Evolutionary conservation across 1,140 invertebrate genomes (phyloP).

Genomic region (Lethrus apterus): DNA sequence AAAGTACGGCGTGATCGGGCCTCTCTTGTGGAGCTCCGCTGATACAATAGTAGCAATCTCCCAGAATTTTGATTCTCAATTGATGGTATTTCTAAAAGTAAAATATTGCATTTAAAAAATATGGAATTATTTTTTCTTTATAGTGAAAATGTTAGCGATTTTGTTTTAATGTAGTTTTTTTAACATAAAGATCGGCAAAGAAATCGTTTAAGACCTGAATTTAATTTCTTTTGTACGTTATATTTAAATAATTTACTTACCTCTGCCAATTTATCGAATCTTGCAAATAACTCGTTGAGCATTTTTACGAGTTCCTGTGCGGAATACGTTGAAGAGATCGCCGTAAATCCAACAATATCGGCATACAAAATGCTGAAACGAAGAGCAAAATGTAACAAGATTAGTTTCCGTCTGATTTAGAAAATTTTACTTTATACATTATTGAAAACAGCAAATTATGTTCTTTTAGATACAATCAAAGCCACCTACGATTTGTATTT

Average conservation of each 20-base stretch:
- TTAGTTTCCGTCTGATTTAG: too few relatives aligned
- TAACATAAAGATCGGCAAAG: background rate
- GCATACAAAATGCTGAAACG: conserved; percentile 73
- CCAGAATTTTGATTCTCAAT: conserved; percentile 88
- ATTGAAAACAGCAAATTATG: too few relatives aligned
- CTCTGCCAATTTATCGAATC: conserved; percentile 86
- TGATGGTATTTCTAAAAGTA: conserved; percentile 81
- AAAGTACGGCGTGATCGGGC: conserved; percentile 87
- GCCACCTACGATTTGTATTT: too few relatives aligned
- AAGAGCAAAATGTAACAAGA: conserved; percentile 28
- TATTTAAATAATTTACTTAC: conserved; percentile 43
- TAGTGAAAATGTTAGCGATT: background rate
- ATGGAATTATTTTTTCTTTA: background rate
- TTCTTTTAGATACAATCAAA: too few relatives aligned
- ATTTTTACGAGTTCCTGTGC: conserved; percentile 90
- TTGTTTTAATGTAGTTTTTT: background rate
- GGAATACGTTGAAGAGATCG: conserved; percentile 90
- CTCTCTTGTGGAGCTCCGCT: conserved; percentile 83
- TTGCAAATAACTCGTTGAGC: conserved; percentile 87
- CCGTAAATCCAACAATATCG: conserved; percentile 90
- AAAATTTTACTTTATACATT: too few relatives aligned
- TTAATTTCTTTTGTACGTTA: background rate
- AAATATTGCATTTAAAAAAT: conserved; percentile 8
- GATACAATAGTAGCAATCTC: conserved; percentile 95
- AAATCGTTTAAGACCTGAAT: too few relatives aligned